A percentile compares a stretch with the other conserved stretches of the same genome.
Conservation (phyloP, 2,113 vertebrate species). For the Passer montanus region DNA sequence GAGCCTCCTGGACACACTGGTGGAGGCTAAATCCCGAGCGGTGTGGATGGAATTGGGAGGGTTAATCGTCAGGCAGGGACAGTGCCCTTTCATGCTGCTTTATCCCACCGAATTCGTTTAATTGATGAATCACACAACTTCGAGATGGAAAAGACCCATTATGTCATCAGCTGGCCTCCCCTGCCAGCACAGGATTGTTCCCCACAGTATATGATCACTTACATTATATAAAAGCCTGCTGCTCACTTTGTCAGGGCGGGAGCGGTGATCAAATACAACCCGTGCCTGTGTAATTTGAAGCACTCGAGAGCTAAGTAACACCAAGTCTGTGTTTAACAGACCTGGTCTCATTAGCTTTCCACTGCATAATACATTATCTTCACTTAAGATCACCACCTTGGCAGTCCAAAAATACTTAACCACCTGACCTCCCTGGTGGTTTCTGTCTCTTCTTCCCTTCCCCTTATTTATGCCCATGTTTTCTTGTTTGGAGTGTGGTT, state of each 20-base stretch:
- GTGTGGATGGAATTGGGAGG: not conserved
- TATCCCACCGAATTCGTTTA: conserved; percentile 6
- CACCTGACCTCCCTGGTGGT: not conserved
- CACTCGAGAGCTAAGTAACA: conserved; percentile 16
- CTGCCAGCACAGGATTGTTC: conserved; percentile 11
- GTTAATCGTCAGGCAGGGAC: not conserved
- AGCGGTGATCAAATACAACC: not conserved
- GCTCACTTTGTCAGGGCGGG: not conserved
- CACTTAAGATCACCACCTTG: conserved; percentile 23
- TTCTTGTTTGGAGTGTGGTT: not conserved
- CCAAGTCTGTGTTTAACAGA: conserved; percentile 23
- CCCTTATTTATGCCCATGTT: not conserved
- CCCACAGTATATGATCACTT: not conserved
- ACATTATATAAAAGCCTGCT: conserved; percentile 14
- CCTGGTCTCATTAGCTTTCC: conserved; percentile 25
- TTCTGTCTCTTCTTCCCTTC: not conserved
- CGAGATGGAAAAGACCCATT: conserved; percentile 13
- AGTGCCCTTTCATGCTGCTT: not conserved
- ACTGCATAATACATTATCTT: conserved; percentile 44
- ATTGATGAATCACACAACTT: conserved; percentile 50
- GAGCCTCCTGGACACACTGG: accelerated
- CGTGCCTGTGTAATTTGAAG: conserved; percentile 27
- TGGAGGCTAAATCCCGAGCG: not conserved
- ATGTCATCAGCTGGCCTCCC: conserved; percentile 1
- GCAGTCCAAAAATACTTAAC: conserved; percentile 1